Conservation (phyloP, 2,888 invertebrate genomes). For the Baccha elongata region DNA sequence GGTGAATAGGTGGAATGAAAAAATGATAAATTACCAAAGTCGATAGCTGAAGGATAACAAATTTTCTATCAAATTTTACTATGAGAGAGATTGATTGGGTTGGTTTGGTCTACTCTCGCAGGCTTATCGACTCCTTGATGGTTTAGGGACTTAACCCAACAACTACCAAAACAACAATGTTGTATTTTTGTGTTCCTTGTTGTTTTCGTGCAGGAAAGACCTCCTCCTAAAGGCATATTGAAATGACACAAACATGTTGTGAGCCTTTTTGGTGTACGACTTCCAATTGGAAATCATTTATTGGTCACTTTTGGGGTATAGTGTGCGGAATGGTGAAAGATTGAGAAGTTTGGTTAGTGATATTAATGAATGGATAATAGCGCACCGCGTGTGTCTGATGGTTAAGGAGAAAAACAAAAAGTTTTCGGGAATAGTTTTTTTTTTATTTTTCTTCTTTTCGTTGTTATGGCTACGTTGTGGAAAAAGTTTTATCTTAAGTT, state of each 20-base stretch:
- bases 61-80: conserved; percentile 64
- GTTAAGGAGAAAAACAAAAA: conserved; percentile 21
- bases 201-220: neutral
- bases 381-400: conserved; percentile 40
- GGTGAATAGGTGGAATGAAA: conserved; percentile 13
- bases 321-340: conserved; percentile 9
- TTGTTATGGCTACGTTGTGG: conserved; percentile 31
- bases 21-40: conserved; percentile 65
- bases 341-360: conserved; percentile 46
- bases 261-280: conserved; percentile 21
- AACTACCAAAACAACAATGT: conserved; percentile 26
- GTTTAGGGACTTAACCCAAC: conserved; percentile 46
- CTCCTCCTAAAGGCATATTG: neutral
- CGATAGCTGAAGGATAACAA: conserved; percentile 66
- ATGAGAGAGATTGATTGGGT: conserved; percentile 67
- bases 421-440: conserved; percentile 36
- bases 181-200: neutral
- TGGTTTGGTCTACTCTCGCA: conserved; percentile 51
- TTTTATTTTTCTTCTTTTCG: neutral
- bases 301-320: conserved; percentile 42
- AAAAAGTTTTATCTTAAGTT: conserved; percentile 49
- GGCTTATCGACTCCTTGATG: conserved; percentile 56
- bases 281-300: conserved; percentile 50
- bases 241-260: conserved; percentile 36
- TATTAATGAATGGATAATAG: conserved; percentile 53